Conservation (phyloP, 2,113 vertebrate species). For the Malurus melanocephalus region DNA sequence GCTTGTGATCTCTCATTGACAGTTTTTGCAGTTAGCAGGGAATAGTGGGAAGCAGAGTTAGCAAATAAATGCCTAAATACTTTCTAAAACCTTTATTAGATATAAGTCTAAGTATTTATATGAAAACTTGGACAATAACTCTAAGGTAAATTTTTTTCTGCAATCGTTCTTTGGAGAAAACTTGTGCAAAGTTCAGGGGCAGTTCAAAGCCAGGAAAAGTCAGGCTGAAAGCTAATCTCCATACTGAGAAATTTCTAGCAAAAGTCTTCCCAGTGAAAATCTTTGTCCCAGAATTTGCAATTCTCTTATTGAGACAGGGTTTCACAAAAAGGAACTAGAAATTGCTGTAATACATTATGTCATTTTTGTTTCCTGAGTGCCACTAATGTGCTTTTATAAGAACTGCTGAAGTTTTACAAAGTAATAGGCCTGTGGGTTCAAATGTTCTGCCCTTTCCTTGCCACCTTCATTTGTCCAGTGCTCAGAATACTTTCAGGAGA, state of each 20-base stretch:
- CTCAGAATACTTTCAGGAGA: slow-evolving; percentile 10
- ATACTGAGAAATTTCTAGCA: not conserved
- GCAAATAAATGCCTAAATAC: not conserved
- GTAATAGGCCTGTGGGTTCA: not conserved
- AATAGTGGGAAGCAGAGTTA: not conserved
- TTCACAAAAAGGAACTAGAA: not conserved
- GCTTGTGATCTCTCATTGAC: not conserved
- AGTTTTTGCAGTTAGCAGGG: not conserved
- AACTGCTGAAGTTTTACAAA: not conserved
- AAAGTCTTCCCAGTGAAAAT: not conserved
- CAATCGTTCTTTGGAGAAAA: not conserved
- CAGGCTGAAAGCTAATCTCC: not conserved
- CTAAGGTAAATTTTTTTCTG: not conserved
- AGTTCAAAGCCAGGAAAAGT: not conserved
- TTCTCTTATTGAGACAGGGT: not conserved
- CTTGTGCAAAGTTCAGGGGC: not conserved
- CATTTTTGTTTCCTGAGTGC: not conserved
- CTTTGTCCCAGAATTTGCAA: not conserved
- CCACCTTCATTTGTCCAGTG: not conserved
- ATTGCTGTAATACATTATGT: not conserved
- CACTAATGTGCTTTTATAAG: not conserved
- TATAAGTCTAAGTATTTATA: not conserved
- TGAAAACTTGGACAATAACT: not conserved
- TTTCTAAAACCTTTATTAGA: not conserved
- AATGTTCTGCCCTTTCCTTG: not conserved